Evolutionary conservation across 1,140 invertebrate species (phyloP), one percentile per base, ranked within the genome.

Genomic region (Papilio glaucus): DNA sequence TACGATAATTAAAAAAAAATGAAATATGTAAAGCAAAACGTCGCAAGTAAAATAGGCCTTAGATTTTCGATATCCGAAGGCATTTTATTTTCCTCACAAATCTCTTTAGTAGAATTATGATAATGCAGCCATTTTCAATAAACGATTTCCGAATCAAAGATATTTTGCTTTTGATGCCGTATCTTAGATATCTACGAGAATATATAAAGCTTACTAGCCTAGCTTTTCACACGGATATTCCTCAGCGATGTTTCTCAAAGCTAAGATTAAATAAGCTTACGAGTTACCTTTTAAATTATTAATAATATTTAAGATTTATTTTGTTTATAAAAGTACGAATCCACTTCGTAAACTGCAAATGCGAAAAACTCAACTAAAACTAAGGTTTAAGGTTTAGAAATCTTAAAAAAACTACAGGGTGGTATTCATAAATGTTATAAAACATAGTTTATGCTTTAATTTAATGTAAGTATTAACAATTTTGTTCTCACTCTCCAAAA

Each of bases 51-150:
- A 37, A 62, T 62, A 37, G 49, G 49, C 49, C 21, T 57, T 57
- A 57, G 49, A 26, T 24, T 57, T 57, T 57, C 49, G 49, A 57
- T 57, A 57, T 57, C 49, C 49, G 29, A 62, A 65, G 62, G 62
- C 33, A 38, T 39, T 39, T 65, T 39, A 65, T 39, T 65, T 65
- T 65, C 29, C 62, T 15, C 62, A 21, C 62, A 65, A 65, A 65
- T 65, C 62, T 65, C 33, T 65, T 21, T 65, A 33, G 33, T 65
- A 65, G 33, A 65, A 65, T 65, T 65, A 65, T 65, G 62, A 65
- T 65, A 65, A 65, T 65, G 33, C 60, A 65, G 62, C 62, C 37
- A 65, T 39, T 65, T 65, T 65, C 62, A 39, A 65, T 65, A 65
- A 37, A 39, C 29, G 62, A 65, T 38, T 65, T 39, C 62, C 12